Conservation (phyloP, 2,888 invertebrate species). For the Nomada ferruginata region DNA sequence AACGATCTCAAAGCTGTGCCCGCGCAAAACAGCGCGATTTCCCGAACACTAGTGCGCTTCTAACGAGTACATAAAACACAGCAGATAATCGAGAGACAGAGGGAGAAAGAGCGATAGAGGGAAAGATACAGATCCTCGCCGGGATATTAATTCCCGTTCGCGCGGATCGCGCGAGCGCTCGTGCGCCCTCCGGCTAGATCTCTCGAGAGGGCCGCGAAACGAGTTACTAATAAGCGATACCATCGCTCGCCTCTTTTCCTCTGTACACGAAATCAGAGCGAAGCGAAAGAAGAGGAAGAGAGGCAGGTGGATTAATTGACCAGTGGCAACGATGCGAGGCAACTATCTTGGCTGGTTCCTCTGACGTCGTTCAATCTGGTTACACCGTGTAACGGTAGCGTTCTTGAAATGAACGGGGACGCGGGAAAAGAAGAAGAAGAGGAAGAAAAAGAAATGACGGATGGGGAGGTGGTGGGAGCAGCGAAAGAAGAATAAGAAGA, state of each 20-base stretch:
- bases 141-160: conserved; percentile 58
- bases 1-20: conserved; percentile 32
- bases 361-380: conserved; percentile 46
- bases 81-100: no score
- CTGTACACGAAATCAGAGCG: background rate
- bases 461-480: background rate
- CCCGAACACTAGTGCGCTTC: background rate
- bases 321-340: conserved; percentile 39
- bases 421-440: conserved; percentile 21
- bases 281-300: background rate
- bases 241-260: conserved; percentile 18
- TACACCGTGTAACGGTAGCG: conserved; percentile 66
- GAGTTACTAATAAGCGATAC: conserved; percentile 45
- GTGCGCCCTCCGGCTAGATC: conserved; percentile 9
- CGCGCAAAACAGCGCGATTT: conserved; percentile 40
- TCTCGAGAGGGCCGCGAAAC: conserved; percentile 22
- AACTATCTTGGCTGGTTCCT: conserved; percentile 29
- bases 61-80: conserved; percentile 50
- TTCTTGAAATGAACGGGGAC: conserved; percentile 48
- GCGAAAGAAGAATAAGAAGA: conserved; percentile 5
- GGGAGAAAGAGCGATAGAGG: background rate
- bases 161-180: conserved; percentile 46
- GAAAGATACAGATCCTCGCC: conserved; percentile 19
- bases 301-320: conserved; percentile 51
- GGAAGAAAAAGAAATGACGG: background rate